Percentiles rank a stretch among this genome's conserved stretches.
Evolutionary conservation across 2,797 vertebrate genomes (phyloP).

Genomic region (Brotula barbata): DNA sequence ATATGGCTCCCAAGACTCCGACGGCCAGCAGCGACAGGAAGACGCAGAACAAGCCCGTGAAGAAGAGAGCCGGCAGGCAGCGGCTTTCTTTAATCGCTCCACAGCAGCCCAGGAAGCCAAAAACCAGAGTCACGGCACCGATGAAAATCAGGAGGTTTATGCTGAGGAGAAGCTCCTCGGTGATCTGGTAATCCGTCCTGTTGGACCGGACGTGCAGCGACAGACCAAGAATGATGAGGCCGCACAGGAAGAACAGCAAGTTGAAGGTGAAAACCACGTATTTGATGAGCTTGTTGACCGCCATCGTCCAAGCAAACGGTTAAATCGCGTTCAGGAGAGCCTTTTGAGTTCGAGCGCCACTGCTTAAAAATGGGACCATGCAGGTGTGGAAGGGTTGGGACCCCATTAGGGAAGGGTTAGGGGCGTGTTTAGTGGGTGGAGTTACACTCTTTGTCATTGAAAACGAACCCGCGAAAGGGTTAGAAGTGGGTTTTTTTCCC

Average conservation of each 20-base stretch:
- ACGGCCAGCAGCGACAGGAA: conserved; percentile 73
- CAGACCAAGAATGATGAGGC: conserved; percentile 1
- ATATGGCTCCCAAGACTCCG: conserved; percentile 69
- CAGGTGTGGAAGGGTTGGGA: too few relatives aligned
- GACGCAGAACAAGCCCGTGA: conserved; percentile 76
- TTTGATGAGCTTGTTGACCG: conserved; percentile 12
- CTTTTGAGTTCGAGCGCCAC: neutral
- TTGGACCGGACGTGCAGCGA: neutral
- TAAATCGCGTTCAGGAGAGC: neutral
- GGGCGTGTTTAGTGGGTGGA: neutral
- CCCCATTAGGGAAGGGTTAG: neutral
- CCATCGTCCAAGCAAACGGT: neutral
- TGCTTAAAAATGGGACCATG: neutral
- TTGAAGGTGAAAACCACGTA: conserved; percentile 32
- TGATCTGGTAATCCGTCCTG: conserved; percentile 18
- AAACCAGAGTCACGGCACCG: conserved; percentile 74
- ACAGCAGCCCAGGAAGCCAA: conserved; percentile 81
- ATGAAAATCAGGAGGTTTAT: conserved; percentile 68
- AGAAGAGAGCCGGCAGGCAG: conserved; percentile 81
- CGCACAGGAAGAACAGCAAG: conserved; percentile 28
- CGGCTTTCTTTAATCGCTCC: conserved; percentile 76
- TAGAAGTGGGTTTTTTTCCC: neutral
- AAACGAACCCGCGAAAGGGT: neutral
- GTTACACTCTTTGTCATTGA: conserved; percentile 14
- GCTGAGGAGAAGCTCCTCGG: neutral